Conservation (phyloP, 2,888 invertebrate species). For the Ypsolopha scabrella region DNA sequence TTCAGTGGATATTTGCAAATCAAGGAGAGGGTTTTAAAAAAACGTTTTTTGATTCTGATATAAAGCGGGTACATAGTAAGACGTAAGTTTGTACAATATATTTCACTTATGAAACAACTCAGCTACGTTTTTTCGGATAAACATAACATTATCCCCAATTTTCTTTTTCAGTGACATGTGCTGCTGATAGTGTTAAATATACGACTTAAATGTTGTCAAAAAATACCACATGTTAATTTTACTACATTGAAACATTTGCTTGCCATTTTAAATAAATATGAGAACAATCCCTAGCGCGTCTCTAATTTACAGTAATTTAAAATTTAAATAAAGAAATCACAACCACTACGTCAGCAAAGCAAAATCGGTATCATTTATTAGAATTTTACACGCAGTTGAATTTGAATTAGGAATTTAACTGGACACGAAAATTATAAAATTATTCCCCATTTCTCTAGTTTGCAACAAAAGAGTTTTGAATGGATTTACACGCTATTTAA, state of each 20-base stretch:
- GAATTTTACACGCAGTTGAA: constrained; percentile 65
- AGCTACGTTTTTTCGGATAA: no score
- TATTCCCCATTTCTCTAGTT: constrained; percentile 43
- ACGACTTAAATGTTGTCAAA: no score
- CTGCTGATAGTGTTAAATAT: no score
- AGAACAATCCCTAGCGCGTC: constrained; percentile 41
- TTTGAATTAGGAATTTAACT: constrained; percentile 42
- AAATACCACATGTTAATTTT: constrained; percentile 23
- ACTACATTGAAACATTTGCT: constrained; percentile 27
- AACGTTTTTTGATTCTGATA: no score
- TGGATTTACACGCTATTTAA: constrained; percentile 61
- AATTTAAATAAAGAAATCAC: constrained; percentile 39
- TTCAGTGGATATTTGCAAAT: no score
- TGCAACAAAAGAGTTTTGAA: constrained; percentile 35
- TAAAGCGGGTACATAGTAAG: no score
- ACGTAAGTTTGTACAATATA: no score
- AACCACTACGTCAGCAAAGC: constrained; percentile 8
- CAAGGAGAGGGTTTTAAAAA: no score
- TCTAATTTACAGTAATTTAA: constrained; percentile 45
- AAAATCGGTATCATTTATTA: constrained; percentile 50
- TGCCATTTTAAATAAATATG: constrained; percentile 39
- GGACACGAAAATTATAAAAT: constrained; percentile 46
- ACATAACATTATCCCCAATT: no score
- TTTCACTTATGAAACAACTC: no score
- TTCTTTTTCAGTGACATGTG: no score